These are phyloP conservation scores for Perca fluviatilis DNA, from an alignment of 2,113 vertebrate genomes.

Conservation along the genomic window DNA sequence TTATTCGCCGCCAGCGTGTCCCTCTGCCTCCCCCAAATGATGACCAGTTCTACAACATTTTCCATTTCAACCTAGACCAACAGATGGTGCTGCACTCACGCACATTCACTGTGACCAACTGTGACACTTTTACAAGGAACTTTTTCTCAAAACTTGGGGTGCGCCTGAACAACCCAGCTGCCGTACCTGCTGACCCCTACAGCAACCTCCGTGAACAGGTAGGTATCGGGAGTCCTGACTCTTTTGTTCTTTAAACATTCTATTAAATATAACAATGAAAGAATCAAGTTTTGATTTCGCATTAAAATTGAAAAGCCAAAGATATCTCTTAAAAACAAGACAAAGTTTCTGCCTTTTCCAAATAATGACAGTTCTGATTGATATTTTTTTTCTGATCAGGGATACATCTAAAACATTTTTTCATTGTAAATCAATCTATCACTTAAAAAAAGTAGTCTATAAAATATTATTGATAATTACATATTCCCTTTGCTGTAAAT, in stretches of 20 bases:
- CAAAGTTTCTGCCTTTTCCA: too few relatives aligned
- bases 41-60: conserved; percentile 89
- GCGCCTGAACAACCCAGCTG: conserved; percentile 78
- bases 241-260: background rate
- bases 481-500: too few relatives aligned
- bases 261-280: background rate
- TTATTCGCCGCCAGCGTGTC: conserved; percentile 90
- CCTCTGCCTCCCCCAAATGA: conserved; percentile 89
- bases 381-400: background rate
- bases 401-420: background rate
- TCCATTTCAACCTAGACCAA: conserved; percentile 91
- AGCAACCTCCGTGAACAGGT: conserved; percentile 84
- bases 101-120: conserved; percentile 88
- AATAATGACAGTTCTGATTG: too few relatives aligned
- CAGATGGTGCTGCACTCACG: conserved; percentile 88
- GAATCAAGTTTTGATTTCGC: background rate
- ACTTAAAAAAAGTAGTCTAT: too few relatives aligned
- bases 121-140: conserved; percentile 90
- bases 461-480: background rate
- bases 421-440: background rate
- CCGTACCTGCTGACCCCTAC: conserved; percentile 88
- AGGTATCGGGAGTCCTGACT: background rate
- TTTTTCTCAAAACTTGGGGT: conserved; percentile 91
- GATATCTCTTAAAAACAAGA: background rate
- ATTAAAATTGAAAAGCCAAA: background rate